Conservation (phyloP, 2,797 vertebrate genomes). For the Melanotaenia pygmaea region DNA sequence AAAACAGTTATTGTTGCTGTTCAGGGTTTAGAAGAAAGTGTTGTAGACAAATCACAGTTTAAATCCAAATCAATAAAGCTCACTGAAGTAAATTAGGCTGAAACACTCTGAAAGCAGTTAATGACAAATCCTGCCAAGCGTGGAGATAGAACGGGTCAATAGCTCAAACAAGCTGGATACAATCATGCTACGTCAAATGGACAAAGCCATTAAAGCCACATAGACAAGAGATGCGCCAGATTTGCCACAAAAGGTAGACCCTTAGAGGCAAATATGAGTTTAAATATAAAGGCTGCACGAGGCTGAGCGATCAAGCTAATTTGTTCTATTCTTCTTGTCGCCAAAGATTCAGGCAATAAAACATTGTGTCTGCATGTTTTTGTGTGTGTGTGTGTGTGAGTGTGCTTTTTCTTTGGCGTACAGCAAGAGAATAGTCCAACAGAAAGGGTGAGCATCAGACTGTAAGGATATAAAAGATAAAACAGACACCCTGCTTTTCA, state of each 20-base stretch:
- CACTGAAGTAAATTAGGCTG: slow-evolving; percentile 77
- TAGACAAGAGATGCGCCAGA: slow-evolving; percentile 19
- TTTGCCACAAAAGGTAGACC: slow-evolving; percentile 18
- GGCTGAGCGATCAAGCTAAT: slow-evolving; percentile 25
- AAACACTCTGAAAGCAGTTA: slow-evolving; percentile 77
- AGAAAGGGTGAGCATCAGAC: slow-evolving; percentile 34
- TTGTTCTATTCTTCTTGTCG: slow-evolving; percentile 35
- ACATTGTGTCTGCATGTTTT: neutral
- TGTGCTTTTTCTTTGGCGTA: slow-evolving; percentile 21
- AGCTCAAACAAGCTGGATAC: slow-evolving; percentile 68
- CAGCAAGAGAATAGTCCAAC: slow-evolving; percentile 38
- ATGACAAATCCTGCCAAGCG: slow-evolving; percentile 71
- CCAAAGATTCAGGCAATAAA: slow-evolving; percentile 22
- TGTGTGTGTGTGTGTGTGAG: neutral
- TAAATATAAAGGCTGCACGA: slow-evolving; percentile 44
- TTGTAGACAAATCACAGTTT: slow-evolving; percentile 79
- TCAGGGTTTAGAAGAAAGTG: slow-evolving; percentile 64
- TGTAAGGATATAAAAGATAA: slow-evolving; percentile 20
- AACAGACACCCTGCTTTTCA: slow-evolving; percentile 15
- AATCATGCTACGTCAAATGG: slow-evolving; percentile 53
- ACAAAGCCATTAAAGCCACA: slow-evolving; percentile 44
- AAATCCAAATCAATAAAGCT: slow-evolving; percentile 79
- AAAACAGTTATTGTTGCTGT: slow-evolving; percentile 74
- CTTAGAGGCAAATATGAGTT: slow-evolving; percentile 50
- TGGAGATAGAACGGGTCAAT: slow-evolving; percentile 67